phyloP scores from a whole-genome alignment of 2,888 invertebrate species.

The Platerodrilus igneus region DNA sequence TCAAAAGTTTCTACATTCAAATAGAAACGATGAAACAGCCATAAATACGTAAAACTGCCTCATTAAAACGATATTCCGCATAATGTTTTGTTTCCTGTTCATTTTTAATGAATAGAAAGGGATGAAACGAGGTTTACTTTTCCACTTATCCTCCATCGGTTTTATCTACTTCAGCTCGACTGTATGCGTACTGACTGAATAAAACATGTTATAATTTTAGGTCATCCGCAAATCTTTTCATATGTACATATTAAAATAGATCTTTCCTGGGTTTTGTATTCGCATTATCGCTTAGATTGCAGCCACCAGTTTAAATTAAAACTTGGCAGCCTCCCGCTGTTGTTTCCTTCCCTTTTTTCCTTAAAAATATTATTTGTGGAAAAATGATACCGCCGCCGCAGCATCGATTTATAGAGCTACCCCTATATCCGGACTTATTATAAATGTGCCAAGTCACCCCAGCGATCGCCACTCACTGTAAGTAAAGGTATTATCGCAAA shows the following conservation, averaged over 20 bases:
- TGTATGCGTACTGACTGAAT: conserved; percentile 14
- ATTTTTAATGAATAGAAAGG: conserved; percentile 21
- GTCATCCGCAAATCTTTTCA: conserved; percentile 29
- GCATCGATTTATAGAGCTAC: conserved; percentile 18
- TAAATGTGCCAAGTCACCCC: conserved; percentile 15
- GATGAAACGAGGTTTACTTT: conserved; percentile 10
- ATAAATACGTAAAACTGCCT: conserved; percentile 20
- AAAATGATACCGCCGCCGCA: conserved; percentile 7
- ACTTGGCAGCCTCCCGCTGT: conserved; percentile 18
- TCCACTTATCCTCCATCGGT: conserved; percentile 19
- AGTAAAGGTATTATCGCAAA: conserved; percentile 17
- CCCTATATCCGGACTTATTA: conserved; percentile 16
- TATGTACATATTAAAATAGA: too few species aligned
- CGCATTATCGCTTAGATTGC: conserved; percentile 20
- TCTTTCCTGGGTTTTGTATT: conserved; percentile 26
- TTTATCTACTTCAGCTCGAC: conserved; percentile 15
- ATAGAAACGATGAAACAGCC: conserved; percentile 7
- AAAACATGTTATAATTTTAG: conserved; percentile 29
- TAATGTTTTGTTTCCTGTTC: conserved; percentile 21
- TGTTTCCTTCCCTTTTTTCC: conserved; percentile 25
- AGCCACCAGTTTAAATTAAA: conserved; percentile 20
- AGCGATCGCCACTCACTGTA: conserved; percentile 13
- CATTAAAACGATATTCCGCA: conserved; percentile 26
- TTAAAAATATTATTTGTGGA: conserved; percentile 24
- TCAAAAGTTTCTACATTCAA: conserved; percentile 6